These are phyloP conservation scores for Drosophila macrothrix DNA, from an alignment of 2,888 invertebrate species.

Conservation along the genomic window DNA sequence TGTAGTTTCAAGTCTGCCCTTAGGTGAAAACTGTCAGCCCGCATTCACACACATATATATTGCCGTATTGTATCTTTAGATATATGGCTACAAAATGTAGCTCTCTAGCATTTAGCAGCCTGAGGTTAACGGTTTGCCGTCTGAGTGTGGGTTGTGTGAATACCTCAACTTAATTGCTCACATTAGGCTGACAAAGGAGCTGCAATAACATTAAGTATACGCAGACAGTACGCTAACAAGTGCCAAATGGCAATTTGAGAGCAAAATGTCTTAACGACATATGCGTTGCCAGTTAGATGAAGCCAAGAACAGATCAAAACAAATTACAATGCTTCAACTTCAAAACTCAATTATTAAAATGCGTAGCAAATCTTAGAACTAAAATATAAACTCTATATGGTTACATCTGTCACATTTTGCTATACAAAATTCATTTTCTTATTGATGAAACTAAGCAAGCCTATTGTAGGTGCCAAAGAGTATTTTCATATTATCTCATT, in stretches of 20 bases:
- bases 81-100: conserved; percentile 36
- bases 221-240: conserved; percentile 28
- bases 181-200: conserved; percentile 69
- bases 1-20: conserved; percentile 41
- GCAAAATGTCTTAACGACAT: neutral
- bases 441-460: neutral
- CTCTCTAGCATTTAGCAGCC: conserved; percentile 8
- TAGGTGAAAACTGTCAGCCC: conserved; percentile 48
- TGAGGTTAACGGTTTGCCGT: conserved; percentile 9
- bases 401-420: neutral
- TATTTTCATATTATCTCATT: neutral
- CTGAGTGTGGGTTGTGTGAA: conserved; percentile 40
- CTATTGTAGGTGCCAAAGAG: neutral
- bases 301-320: neutral
- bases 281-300: neutral
- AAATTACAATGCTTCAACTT: neutral
- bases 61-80: neutral
- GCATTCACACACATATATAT: conserved; percentile 2
- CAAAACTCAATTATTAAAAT: neutral
- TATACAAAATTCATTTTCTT: neutral
- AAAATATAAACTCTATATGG: neutral
- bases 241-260: conserved; percentile 19
- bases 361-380: rapidly evolving
- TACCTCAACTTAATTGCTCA: conserved; percentile 71
- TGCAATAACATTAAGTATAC: conserved; percentile 70